Evolutionary conservation across 1,140 invertebrate species (phyloP).

Genomic region (Trinorchestia longiramus): DNA sequence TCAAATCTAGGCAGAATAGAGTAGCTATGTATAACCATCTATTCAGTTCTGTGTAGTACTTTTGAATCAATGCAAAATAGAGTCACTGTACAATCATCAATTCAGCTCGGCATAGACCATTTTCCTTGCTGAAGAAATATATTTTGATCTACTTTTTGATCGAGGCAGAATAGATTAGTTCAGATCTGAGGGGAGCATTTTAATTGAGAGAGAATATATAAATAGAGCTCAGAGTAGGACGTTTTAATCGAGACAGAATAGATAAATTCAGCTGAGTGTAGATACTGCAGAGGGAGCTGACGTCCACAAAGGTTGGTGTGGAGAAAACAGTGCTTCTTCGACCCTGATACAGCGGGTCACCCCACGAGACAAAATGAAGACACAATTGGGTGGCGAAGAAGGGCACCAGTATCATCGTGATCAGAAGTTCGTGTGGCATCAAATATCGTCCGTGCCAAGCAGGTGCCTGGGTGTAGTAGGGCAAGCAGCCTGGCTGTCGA

Average conservation of each 20-base stretch:
- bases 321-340: not conserved
- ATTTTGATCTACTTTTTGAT: no score
- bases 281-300: not conserved
- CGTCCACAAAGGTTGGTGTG: not conserved
- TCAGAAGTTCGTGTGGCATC: slow-evolving; percentile 36
- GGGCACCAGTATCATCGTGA: not conserved
- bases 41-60: no score
- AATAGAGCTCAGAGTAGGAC: no score
- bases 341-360: not conserved
- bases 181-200: no score
- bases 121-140: no score
- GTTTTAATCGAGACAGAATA: no score
- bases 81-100: no score
- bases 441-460: slow-evolving; percentile 7
- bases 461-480: not conserved
- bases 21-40: not conserved
- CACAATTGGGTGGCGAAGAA: not conserved
- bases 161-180: no score
- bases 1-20: not conserved
- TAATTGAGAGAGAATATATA: no score
- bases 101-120: no score
- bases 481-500: slow-evolving; percentile 7
- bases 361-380: not conserved
- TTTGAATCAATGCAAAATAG: no score
- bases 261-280: no score